Conservation (phyloP, 2,797 vertebrate genomes). For the Protosalanx chinensis region DNA sequence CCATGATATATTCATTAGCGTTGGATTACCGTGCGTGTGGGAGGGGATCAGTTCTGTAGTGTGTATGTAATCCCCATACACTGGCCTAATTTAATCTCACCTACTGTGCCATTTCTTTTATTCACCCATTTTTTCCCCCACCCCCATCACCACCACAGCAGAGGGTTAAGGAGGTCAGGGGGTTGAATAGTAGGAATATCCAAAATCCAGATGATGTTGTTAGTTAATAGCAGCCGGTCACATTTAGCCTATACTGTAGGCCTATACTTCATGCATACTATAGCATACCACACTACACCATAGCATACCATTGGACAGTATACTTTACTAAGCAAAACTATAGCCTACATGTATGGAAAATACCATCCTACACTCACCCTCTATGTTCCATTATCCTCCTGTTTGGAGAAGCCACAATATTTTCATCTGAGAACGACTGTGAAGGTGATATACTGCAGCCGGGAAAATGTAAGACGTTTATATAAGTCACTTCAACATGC, state of each 20-base stretch:
- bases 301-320: too few species aligned
- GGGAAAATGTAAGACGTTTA: conserved; percentile 19
- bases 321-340: too few species aligned
- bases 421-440: background rate
- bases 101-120: conserved; percentile 74
- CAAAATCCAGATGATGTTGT: too few species aligned
- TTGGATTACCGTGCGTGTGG: conserved; percentile 70
- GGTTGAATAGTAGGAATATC: conserved; percentile 43
- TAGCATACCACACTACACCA: background rate
- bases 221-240: too few species aligned
- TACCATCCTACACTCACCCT: too few species aligned
- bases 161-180: conserved; percentile 13
- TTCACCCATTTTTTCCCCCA: conserved; percentile 48
- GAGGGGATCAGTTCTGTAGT: conserved; percentile 71
- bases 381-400: too few species aligned
- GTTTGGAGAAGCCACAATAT: too few species aligned
- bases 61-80: conserved; percentile 75
- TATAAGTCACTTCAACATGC: conserved; percentile 30
- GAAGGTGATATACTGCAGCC: background rate
- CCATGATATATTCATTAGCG: conserved; percentile 74
- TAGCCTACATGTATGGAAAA: too few species aligned
- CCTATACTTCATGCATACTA: too few species aligned
- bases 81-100: conserved; percentile 77
- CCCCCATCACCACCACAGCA: conserved; percentile 9
- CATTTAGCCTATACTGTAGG: too few species aligned